Evolutionary conservation across 1,140 invertebrate species (phyloP).

Genomic region (Dolichoris vasculosae): DNA sequence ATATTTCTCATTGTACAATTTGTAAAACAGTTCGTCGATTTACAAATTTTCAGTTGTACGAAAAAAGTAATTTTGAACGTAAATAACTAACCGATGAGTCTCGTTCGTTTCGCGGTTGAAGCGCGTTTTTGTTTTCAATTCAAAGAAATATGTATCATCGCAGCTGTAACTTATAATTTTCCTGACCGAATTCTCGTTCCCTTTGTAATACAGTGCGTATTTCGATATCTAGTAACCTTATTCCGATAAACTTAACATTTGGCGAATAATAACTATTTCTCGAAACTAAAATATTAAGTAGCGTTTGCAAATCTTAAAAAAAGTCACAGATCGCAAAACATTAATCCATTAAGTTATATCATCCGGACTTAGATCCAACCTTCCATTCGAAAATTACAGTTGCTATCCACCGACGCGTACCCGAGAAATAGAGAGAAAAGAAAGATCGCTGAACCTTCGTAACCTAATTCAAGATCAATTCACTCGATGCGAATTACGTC

Average conservation of each 20-base stretch:
- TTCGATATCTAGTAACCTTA: not conserved
- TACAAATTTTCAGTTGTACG: no score
- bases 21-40: no score
- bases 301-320: no score
- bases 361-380: not conserved
- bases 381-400: not conserved
- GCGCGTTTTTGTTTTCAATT: not conserved
- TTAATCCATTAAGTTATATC: not conserved
- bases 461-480: no score
- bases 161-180: no score
- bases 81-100: not conserved
- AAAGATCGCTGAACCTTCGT: no score
- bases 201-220: not conserved
- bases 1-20: not conserved
- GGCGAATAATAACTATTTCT: not conserved
- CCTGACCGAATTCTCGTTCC: no score
- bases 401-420: not conserved
- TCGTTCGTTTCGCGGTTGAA: not conserved
- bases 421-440: not conserved
- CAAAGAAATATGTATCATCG: not conserved
- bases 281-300: not conserved
- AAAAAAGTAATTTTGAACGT: not conserved
- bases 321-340: not conserved
- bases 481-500: no score
- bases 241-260: not conserved